A percentile compares a stretch with the other conserved stretches of the same genome.
Evolutionary conservation across 2,113 vertebrate species (phyloP).

Genomic region (Sinocyclocheilus maitianheensis): DNA sequence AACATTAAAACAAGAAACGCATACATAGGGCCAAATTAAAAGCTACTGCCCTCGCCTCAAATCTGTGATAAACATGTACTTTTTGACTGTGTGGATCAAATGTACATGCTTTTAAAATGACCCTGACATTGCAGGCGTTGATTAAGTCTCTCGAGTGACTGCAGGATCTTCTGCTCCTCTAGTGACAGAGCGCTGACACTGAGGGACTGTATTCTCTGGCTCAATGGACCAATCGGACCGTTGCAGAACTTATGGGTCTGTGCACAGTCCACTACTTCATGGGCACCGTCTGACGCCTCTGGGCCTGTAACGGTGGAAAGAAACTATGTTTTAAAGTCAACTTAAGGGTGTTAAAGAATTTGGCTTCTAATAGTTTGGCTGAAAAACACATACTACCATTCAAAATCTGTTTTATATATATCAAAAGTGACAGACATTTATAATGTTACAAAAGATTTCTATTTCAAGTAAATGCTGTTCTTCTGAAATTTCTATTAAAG

Average conservation of each 20-base stretch:
- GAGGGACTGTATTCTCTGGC: constrained; percentile 45
- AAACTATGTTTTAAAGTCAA: constrained; percentile 22
- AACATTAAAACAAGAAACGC: constrained; percentile 4
- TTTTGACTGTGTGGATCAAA: background rate
- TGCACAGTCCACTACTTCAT: constrained; percentile 67
- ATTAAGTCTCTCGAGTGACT: constrained; percentile 84
- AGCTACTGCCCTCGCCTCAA: background rate
- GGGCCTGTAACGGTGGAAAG: constrained; percentile 69
- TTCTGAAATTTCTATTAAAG: background rate
- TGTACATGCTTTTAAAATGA: background rate
- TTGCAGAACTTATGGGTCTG: constrained; percentile 60
- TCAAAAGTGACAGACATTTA: background rate
- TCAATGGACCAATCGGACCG: constrained; percentile 21
- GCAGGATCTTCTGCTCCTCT: constrained; percentile 85
- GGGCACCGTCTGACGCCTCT: constrained; percentile 69
- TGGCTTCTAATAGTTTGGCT: background rate
- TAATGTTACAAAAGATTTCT: background rate
- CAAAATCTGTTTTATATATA: background rate
- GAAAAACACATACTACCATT: background rate
- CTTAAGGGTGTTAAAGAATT: background rate
- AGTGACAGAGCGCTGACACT: constrained; percentile 73
- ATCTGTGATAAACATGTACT: background rate
- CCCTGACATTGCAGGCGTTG: constrained; percentile 82
- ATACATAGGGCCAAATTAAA: background rate
- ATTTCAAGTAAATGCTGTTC: background rate